Conservation (phyloP, 1,140 invertebrate species). For the Pantala flavescens region DNA sequence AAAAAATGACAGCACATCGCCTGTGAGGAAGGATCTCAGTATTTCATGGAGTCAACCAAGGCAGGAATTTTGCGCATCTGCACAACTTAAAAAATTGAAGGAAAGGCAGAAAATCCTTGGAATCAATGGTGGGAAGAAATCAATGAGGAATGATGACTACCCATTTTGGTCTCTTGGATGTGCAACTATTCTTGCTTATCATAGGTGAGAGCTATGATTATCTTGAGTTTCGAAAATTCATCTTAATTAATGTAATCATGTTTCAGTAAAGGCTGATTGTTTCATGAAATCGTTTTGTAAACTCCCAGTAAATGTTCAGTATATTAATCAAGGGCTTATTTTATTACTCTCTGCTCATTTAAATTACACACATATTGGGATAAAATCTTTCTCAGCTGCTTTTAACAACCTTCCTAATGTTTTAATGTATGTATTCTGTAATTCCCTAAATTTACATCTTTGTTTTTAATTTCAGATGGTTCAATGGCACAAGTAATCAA, state of each 20-base stretch:
- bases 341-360: no score
- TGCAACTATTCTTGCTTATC: background rate
- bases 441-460: no score
- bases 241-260: no score
- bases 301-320: no score
- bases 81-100: background rate
- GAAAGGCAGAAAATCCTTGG: background rate
- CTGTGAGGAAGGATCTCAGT: background rate
- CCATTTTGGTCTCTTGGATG: background rate
- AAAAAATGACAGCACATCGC: background rate
- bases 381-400: no score
- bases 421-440: no score
- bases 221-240: no score
- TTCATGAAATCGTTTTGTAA: no score
- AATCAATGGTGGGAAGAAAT: background rate
- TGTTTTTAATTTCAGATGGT: background rate
- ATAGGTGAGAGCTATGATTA: background rate
- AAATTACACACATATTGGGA: no score
- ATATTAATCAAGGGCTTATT: no score
- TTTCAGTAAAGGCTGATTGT: no score
- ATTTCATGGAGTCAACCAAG: slow-evolving; percentile 2
- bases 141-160: background rate
- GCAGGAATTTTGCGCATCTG: background rate
- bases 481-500: background rate
- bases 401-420: no score